Conservation (phyloP, 1,140 invertebrate genomes). For the Solenopsis fugax region DNA sequence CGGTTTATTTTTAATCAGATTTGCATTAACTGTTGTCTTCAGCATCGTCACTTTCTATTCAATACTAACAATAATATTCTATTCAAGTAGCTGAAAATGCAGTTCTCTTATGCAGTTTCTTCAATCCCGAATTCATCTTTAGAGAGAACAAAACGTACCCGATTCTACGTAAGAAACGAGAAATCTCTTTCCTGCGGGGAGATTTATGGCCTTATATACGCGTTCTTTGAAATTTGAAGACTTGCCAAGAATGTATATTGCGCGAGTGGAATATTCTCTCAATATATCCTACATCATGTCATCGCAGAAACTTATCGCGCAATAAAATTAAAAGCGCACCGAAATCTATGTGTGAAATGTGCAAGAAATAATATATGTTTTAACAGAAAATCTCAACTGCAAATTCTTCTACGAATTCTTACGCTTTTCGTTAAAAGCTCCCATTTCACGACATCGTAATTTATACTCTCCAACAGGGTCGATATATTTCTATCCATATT, state of each 20-base stretch:
- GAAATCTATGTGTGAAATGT: constrained; percentile 22
- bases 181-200: constrained; percentile 37
- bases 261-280: constrained; percentile 48
- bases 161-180: constrained; percentile 22
- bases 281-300: constrained; percentile 46
- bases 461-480: not conserved
- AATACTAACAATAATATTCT: not conserved
- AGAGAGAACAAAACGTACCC: constrained; percentile 33
- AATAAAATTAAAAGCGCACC: constrained; percentile 53
- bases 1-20: not conserved
- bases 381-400: not conserved
- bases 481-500: constrained; percentile 31
- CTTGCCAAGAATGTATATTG: constrained; percentile 35
- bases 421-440: constrained; percentile 17
- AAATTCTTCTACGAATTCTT: not conserved
- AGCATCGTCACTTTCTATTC: not conserved
- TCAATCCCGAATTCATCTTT: constrained; percentile 44
- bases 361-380: constrained; percentile 25
- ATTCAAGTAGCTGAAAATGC: not conserved
- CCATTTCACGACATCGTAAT: constrained; percentile 19
- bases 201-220: constrained; percentile 34
- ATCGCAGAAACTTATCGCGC: constrained; percentile 53
- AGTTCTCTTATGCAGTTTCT: constrained; percentile 12
- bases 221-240: constrained; percentile 51
- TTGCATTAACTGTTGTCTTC: not conserved